phyloP scores from a whole-genome alignment of 2,797 vertebrate species.

The Coregonus suidteri region DNA sequence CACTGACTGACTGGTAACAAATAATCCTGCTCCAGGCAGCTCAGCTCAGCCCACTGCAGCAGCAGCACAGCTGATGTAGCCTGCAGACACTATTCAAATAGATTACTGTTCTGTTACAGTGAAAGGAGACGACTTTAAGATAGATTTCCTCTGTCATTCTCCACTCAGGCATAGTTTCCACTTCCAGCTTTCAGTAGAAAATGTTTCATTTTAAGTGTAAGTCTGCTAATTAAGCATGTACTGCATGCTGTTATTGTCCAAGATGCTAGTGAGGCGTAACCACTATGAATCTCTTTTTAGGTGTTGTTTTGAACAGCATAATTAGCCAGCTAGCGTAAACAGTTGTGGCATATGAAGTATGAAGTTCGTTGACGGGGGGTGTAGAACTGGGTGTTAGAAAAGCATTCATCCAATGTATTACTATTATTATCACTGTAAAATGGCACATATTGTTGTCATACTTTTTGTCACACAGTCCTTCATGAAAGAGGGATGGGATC shows the following conservation, averaged over 20 bases:
- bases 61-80: constrained; percentile 24
- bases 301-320: not conserved
- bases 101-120: constrained; percentile 16
- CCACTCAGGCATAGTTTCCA: constrained; percentile 21
- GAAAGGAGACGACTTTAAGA: constrained; percentile 16
- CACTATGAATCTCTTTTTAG: not conserved
- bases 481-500: too few relatives aligned
- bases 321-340: constrained; percentile 1
- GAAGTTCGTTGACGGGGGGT: too few relatives aligned
- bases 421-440: too few relatives aligned
- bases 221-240: constrained; percentile 35
- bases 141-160: constrained; percentile 34
- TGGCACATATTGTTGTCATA: too few relatives aligned
- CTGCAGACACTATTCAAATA: constrained; percentile 21
- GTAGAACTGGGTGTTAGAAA: too few relatives aligned
- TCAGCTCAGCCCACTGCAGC: constrained; percentile 25
- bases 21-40: constrained; percentile 39
- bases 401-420: too few relatives aligned
- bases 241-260: not conserved
- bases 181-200: constrained; percentile 3
- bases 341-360: too few relatives aligned
- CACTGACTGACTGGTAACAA: constrained; percentile 40
- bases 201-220: constrained; percentile 19
- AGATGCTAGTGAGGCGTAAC: constrained; percentile 9
- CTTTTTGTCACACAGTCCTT: too few relatives aligned